Conservation (phyloP, 2,888 invertebrate genomes). For the Lasioglossum villosulum region DNA sequence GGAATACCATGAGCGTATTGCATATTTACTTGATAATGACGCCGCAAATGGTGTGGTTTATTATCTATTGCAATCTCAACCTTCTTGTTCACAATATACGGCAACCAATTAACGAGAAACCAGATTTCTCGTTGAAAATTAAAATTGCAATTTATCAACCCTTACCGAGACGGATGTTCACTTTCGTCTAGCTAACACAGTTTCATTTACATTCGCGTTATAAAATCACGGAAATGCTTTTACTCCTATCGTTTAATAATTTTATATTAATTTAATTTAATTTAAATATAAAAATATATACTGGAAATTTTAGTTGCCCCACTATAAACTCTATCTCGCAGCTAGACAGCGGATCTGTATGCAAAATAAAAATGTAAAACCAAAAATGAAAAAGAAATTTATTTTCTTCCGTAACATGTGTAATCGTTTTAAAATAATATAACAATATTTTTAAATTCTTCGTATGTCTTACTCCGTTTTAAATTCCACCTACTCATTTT, state of each 20-base stretch:
- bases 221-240: neutral
- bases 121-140: neutral
- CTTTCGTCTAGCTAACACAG: neutral
- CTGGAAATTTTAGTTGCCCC: neutral
- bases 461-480: too few species aligned
- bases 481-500: too few species aligned
- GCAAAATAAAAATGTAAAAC: too few species aligned
- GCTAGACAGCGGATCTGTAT: too few species aligned
- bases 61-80: neutral
- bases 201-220: neutral
- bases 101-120: neutral
- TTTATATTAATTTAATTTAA: neutral
- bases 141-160: neutral
- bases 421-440: too few species aligned
- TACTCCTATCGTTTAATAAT: neutral
- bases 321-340: neutral
- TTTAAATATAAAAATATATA: neutral
- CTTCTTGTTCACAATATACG: neutral
- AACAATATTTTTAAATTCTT: too few species aligned
- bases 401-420: too few species aligned
- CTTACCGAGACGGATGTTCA: neutral
- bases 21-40: conserved; percentile 3
- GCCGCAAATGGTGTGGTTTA: neutral
- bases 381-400: too few species aligned
- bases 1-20: neutral